Evolutionary conservation across 92 coral and sea anemone genomes (phyloP).

Genomic region (Micromussa lordhowensis): DNA sequence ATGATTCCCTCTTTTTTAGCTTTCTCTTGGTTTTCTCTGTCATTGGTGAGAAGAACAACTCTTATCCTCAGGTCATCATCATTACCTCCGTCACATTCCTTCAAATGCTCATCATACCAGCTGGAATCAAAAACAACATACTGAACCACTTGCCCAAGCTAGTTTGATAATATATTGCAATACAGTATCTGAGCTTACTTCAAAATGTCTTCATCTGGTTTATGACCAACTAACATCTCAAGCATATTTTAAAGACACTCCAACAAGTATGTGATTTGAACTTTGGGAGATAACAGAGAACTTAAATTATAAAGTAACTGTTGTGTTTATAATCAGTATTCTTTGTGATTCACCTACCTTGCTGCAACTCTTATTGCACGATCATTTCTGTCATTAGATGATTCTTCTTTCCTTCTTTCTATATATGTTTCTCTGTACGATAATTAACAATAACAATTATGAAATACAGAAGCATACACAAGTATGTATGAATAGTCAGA

Average conservation of each 20-base stretch:
- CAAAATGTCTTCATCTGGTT: no score
- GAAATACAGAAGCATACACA: background rate
- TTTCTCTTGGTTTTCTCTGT: slow-evolving; percentile 83
- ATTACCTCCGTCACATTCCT: slow-evolving; percentile 68
- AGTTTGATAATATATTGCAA: background rate
- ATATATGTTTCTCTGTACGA: slow-evolving; percentile 79
- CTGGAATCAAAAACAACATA: slow-evolving; percentile 40
- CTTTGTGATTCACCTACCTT: slow-evolving; percentile 57
- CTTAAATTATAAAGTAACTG: no score
- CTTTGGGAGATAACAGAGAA: background rate
- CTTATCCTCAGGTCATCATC: slow-evolving; percentile 49
- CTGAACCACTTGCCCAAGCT: background rate
- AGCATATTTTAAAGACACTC: background rate
- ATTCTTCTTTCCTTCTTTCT: slow-evolving; percentile 90
- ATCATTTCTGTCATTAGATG: slow-evolving; percentile 95
- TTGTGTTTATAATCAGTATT: background rate
- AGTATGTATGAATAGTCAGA: background rate
- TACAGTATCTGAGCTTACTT: no score
- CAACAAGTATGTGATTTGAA: background rate
- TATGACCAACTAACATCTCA: no score
- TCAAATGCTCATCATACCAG: slow-evolving; percentile 90
- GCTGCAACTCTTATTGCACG: slow-evolving; percentile 92
- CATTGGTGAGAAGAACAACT: slow-evolving; percentile 86
- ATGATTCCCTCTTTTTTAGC: slow-evolving; percentile 79
- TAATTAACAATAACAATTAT: background rate